These are phyloP conservation scores for Enteromius treurensis DNA, from an alignment of 2,797 vertebrate species.

Conservation along the genomic window DNA sequence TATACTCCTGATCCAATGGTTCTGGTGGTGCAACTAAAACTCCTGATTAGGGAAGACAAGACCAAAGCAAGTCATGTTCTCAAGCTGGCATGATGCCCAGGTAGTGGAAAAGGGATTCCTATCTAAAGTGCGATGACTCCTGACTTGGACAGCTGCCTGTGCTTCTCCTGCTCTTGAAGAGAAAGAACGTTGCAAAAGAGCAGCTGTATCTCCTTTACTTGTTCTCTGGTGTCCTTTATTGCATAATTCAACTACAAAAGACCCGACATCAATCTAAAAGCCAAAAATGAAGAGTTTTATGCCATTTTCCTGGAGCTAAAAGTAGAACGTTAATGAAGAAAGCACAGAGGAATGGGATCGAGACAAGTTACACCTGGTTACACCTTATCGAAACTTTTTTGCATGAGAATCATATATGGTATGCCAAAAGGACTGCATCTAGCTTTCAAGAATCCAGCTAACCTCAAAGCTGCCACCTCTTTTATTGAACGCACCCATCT, in stretches of 20 bases:
- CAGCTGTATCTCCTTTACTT: slow-evolving; percentile 48
- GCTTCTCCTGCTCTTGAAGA: slow-evolving; percentile 32
- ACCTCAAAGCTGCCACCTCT: slow-evolving; percentile 38
- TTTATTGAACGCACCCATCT: slow-evolving; percentile 54
- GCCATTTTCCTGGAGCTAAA: not conserved
- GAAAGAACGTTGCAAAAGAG: slow-evolving; percentile 40
- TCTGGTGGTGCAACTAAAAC: not conserved
- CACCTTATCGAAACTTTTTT: not conserved
- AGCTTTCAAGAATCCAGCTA: slow-evolving; percentile 8
- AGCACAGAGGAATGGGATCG: not conserved
- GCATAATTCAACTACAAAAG: not conserved
- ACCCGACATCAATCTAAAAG: not conserved
- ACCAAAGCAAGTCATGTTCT: slow-evolving; percentile 8
- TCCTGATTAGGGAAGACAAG: not conserved
- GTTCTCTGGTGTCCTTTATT: slow-evolving; percentile 47
- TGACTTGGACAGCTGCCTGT: slow-evolving; percentile 48
- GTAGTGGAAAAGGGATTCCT: slow-evolving; percentile 40
- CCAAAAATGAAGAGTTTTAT: not conserved
- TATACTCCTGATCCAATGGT: not conserved
- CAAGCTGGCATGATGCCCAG: slow-evolving; percentile 12
- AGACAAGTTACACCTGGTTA: not conserved
- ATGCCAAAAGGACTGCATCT: slow-evolving; percentile 4
- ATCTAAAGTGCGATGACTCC: slow-evolving; percentile 62
- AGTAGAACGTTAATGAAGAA: not conserved
- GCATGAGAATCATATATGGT: not conserved